These are phyloP conservation scores for Chromoteleia sp. DNA, from an alignment of 2,888 invertebrate genomes.

Conservation along the genomic window DNA sequence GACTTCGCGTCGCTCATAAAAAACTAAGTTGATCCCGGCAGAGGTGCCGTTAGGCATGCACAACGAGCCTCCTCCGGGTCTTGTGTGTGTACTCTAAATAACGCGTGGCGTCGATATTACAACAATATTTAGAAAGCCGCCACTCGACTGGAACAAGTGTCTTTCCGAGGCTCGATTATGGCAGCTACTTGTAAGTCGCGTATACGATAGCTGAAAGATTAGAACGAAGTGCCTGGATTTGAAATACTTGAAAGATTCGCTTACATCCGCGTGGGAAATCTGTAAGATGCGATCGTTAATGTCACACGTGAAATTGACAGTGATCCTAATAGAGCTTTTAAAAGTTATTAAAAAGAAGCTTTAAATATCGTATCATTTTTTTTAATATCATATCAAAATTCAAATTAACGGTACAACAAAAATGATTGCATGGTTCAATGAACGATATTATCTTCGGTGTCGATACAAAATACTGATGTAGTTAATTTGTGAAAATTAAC, in stretches of 20 bases:
- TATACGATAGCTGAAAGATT: slow-evolving; percentile 1
- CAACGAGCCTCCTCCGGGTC: not conserved
- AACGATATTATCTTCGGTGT: no score
- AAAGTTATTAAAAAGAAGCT: no score
- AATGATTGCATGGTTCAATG: no score
- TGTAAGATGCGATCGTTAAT: no score
- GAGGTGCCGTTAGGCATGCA: slow-evolving; percentile 81
- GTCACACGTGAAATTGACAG: no score
- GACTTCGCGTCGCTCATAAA: slow-evolving; percentile 75
- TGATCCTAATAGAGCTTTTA: no score
- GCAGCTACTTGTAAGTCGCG: slow-evolving; percentile 34
- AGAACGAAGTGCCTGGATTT: not conserved
- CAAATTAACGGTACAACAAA: no score
- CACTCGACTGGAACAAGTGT: slow-evolving; percentile 27
- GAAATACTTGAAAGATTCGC: slow-evolving; percentile 14
- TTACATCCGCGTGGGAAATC: slow-evolving; percentile 15
- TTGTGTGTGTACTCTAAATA: slow-evolving; percentile 51
- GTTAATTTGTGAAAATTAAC: no score
- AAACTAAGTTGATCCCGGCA: slow-evolving; percentile 79
- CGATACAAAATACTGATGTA: no score
- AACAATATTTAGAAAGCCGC: slow-evolving; percentile 80
- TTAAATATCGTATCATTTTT: no score
- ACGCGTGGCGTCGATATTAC: slow-evolving; percentile 67
- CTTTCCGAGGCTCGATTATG: not conserved
- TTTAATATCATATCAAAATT: no score